A percentile compares a stretch with the other conserved stretches of the same genome.
These are phyloP conservation scores for Gymnogyps californianus DNA, from an alignment of 2,113 vertebrate species.

Conservation along the genomic window DNA sequence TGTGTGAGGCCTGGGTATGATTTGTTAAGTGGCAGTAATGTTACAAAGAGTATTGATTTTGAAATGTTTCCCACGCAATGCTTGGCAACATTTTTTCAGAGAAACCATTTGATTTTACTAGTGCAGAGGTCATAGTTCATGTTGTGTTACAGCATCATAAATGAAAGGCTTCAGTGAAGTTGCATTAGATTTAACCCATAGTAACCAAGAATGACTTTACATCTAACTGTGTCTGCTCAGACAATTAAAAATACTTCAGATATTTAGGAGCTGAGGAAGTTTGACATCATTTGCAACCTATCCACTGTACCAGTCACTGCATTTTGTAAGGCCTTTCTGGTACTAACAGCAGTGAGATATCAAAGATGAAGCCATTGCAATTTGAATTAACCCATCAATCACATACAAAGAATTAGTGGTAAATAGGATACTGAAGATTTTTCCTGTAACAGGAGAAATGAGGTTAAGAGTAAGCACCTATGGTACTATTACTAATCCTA, in stretches of 20 bases:
- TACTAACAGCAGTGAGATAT: background rate
- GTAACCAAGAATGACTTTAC: background rate
- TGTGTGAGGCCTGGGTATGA: background rate
- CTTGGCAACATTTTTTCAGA: background rate
- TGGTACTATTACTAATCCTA: background rate
- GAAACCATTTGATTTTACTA: background rate
- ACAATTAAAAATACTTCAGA: background rate
- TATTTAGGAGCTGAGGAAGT: background rate
- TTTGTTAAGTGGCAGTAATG: slow-evolving; percentile 25
- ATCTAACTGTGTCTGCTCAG: background rate
- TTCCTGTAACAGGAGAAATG: background rate
- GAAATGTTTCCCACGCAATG: background rate
- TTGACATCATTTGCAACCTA: background rate
- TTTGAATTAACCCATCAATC: background rate
- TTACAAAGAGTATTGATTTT: slow-evolving; percentile 39
- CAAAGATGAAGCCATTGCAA: background rate
- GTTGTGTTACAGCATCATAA: background rate
- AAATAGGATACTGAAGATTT: background rate
- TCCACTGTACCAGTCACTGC: background rate
- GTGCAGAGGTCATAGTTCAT: background rate
- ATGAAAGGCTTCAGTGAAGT: background rate
- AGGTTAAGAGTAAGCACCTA: background rate
- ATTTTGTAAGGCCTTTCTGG: background rate
- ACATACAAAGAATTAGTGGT: background rate
- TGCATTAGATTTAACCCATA: background rate